Conservation (phyloP, 2,797 vertebrate species). For the Ispidina picta region DNA sequence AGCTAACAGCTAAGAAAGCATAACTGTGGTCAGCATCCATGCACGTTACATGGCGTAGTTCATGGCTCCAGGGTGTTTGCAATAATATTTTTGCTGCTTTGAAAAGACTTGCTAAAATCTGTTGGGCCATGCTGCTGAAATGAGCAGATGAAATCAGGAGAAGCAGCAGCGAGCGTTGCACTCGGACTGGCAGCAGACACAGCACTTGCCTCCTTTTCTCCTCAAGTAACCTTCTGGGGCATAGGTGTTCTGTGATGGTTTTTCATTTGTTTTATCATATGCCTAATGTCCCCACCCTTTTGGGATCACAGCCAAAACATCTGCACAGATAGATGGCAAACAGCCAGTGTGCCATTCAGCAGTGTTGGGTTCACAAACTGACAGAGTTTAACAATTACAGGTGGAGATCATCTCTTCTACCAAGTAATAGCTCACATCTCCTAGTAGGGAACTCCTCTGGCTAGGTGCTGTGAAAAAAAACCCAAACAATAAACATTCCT, state of each 20-base stretch:
- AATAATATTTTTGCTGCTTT: slow-evolving; percentile 25
- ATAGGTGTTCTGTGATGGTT: neutral
- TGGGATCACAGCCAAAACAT: neutral
- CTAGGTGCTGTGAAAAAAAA: neutral
- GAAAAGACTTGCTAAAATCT: slow-evolving; percentile 37
- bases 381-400: neutral
- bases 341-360: neutral
- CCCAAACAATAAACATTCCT: neutral
- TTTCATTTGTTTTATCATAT: neutral
- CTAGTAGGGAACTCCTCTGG: neutral
- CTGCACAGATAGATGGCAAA: neutral
- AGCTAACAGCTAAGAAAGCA: neutral
- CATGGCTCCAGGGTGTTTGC: neutral
- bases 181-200: neutral
- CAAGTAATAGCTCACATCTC: neutral
- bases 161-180: neutral
- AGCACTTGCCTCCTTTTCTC: neutral
- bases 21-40: neutral
- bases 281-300: neutral
- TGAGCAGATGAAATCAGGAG: slow-evolving; percentile 1
- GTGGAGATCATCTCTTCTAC: neutral
- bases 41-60: neutral
- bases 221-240: neutral
- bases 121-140: slow-evolving; percentile 23
- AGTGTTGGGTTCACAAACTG: neutral